Base-by-base conservation (phyloP, 2,888 invertebrate species). In the Apodemia hepburni region DNA sequence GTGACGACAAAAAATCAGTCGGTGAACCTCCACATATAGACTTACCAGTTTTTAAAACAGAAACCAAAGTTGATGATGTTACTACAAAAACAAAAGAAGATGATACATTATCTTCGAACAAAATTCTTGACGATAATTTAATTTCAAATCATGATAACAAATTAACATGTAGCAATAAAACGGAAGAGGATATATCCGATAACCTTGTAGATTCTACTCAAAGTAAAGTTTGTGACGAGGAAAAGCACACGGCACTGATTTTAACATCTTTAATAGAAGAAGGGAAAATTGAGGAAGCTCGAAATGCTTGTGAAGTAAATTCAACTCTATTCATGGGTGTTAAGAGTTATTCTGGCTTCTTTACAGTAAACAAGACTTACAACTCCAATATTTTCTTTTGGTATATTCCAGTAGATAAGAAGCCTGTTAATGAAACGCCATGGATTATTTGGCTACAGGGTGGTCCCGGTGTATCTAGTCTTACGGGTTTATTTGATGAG, bases 381-480 rank as follows among this genome's bases (percentile, higher is more conserved):
- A 92, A 95, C 73, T 96, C 96, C 1, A 96, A 97, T 77, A 80
- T 95, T 74, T 97, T 96, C 84, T 97, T 97, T 84, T 97, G 97
- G 97, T 97, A 95, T 75, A 96, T 97, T 75, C 96, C 96, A 0
- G 79, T 82, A 29, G 68, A 77, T 57, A 73, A 79, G 7, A 86
- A 90, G 72, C 84, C 86, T 0, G 77, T 82, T 29, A 79, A 77
- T 35, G 79, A 82, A 35, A 86, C 79, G 18, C 97, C 98, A 0
- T 89, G 97, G 74, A 92, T 97, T 11, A 93, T 98, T 66, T 98
- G 98, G 97, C 87, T 98, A n/a, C 95, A 97, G 92, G 97, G 98
- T 8, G 97, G 97, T 0, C 97, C 97, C 0, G 98, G 94, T 0
- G 95, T 93, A 0, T 95, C 96, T 0, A 95, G 96, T 61, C 61